Base-by-base conservation (phyloP, 2,888 invertebrate species). In the Steromphala cineraria region DNA sequence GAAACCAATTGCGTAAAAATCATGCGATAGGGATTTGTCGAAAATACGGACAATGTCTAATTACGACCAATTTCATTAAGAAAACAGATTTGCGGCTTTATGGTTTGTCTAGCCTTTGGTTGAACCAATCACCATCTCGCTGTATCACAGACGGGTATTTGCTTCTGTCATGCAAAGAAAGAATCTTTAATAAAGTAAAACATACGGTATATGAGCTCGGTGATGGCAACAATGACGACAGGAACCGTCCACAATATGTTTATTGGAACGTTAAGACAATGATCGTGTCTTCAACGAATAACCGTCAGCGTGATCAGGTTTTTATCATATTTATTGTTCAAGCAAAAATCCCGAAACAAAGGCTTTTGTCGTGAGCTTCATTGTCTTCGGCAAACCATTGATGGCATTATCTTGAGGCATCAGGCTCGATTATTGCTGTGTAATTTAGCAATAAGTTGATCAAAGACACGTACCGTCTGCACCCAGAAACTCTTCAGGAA, bases 241-340 rank as follows among this genome's bases (percentile, higher is more conserved):
- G 62, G 62, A 62, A 28, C 24, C 62, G 62, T 28, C 62, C 15
- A 62, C 62, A 62, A 62, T 62, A 62, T 62, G 62, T 62, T 62
- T 62, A 62, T 62, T 62, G 62, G 62, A 62, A 62, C 62, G 62
- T 62, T 62, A 62, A 62, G 62, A 62, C 62, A 62, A 62, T 62
- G 62, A 62, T 62, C 62, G 62, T 62, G 62, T 62, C 62, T 62
- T 62, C 62, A 17, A 28, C 62, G 62, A 28, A 62, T 62, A 28
- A 62, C 62, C 7, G 5, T 7, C 24, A 15, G 24, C 24, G 15
- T 62, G 28, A 24, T 62, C 28, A 62, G 24, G 62, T 28, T 62
- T 19, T 28, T 62, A 24, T 28, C 62, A 28, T 46, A 17, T 62
- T 62, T 62, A 62, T 62, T 62, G 62, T 62, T 28, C 62, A 2